Base-by-base conservation (phyloP, 2,113 vertebrate species). In the Marmota monax region DNA sequence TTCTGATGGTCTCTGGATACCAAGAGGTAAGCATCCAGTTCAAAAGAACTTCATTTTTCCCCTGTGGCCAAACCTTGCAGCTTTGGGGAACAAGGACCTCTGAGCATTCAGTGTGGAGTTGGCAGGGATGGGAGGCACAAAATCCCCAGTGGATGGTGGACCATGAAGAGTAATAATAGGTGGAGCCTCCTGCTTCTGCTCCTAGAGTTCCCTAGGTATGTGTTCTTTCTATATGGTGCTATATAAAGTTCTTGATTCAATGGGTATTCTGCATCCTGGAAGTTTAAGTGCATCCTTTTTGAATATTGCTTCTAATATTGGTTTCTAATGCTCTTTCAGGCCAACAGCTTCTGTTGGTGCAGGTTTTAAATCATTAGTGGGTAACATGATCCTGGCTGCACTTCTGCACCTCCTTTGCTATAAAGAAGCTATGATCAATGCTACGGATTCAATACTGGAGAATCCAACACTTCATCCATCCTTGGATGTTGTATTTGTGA, bases 71-170 rank as follows among this genome's bases (percentile, higher is more conserved):
- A 53, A 58, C 5, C 58, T 56, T 84, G 37, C 1, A 90, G 20
- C 11, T 1, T 69, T 58, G 37, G 48, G 48, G 29, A 23, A 77
- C 63, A 32, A 32, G 25, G 29, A 45, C 22, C 25, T 65, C 58
- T 37, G 88, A 34, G 20, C 69, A 53, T 9, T 2, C 16, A 65
- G 65, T 11, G 5, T 84, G 16, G 73, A 89, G 69, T 32, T 76
- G 34, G 48, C 22, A 63, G 17, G 84, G 20, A 29, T 53, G 39
- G 67, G 65, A 12, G 42, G 48, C 29, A 69, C 29, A 77, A 56
- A n/a, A 42, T 0, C 8, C n/a, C 73, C 2, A 0, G 12, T 51
- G 48, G 48, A 51, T 14, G 14, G 58, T 0, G 74, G 32, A 1
- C 56, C 14, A 42, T n/a, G 18, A 86, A 86, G 12, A 58, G 42